Conservation (phyloP, 2,888 invertebrate genomes). For the Scelioninae gen. 2 region DNA sequence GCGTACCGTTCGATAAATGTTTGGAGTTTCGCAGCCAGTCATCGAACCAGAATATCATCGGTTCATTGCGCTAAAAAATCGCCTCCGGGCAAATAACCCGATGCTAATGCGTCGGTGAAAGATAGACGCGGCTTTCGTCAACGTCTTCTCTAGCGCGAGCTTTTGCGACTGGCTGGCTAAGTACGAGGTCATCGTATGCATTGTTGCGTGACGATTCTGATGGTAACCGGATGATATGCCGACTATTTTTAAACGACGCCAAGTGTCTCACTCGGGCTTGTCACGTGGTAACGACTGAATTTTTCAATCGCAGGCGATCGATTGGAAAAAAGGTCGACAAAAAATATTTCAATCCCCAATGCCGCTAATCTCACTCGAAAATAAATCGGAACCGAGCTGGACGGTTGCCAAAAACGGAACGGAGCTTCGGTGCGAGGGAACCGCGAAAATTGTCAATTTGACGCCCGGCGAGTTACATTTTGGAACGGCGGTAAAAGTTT, state of each 20-base stretch:
- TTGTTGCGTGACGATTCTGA: conserved; percentile 61
- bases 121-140: conserved; percentile 59
- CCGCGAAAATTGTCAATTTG: too few species aligned
- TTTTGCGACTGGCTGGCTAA: conserved; percentile 59
- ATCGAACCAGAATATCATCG: conserved; percentile 54
- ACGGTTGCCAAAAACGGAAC: conserved; percentile 30
- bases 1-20: conserved; percentile 33
- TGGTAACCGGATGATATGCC: conserved; percentile 57
- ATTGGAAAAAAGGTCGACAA: conserved; percentile 36
- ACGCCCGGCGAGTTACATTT: too few species aligned
- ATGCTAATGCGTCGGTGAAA: conserved; percentile 53
- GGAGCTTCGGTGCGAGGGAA: conserved; percentile 6
- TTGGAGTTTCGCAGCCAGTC: conserved; percentile 36
- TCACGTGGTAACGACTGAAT: conserved; percentile 53
- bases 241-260: conserved; percentile 56
- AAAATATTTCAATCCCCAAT: conserved; percentile 22
- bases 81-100: conserved; percentile 49
- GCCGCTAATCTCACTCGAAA: conserved; percentile 36
- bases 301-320: conserved; percentile 38
- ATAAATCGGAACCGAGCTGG: conserved; percentile 30
- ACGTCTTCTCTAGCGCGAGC: conserved; percentile 58
- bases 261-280: conserved; percentile 51
- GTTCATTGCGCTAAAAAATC: conserved; percentile 56
- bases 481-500: too few species aligned
- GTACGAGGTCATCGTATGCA: conserved; percentile 61